Percentiles rank a stretch among this genome's conserved stretches.
Conservation (phyloP, 2,888 invertebrate species). For the Pyrrhosoma nymphula region DNA sequence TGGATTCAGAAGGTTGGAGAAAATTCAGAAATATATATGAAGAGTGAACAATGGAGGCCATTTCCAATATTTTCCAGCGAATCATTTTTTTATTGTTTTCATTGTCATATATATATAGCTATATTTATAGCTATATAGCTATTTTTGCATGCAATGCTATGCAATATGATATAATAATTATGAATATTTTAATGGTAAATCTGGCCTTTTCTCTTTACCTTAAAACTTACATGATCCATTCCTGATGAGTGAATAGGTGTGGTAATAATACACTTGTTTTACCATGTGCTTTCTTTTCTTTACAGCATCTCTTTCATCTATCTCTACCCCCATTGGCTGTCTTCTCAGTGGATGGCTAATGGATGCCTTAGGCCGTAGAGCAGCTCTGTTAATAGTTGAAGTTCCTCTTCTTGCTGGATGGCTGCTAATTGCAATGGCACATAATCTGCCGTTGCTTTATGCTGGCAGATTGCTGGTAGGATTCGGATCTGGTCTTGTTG, state of each 20-base stretch:
- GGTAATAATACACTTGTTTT: too few relatives aligned
- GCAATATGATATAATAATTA: too few relatives aligned
- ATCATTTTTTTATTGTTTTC: background rate
- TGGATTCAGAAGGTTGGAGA: background rate
- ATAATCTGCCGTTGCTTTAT: slow-evolving; percentile 83
- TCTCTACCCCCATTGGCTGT: slow-evolving; percentile 86
- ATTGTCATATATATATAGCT: too few relatives aligned
- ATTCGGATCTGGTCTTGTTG: slow-evolving; percentile 86
- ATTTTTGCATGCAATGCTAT: too few relatives aligned
- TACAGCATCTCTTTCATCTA: slow-evolving; percentile 84
- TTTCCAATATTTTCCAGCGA: background rate
- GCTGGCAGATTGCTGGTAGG: slow-evolving; percentile 84
- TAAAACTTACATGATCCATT: too few relatives aligned
- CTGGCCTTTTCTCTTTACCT: too few relatives aligned
- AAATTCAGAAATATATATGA: background rate
- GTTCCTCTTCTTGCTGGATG: slow-evolving; percentile 86
- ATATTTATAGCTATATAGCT: too few relatives aligned
- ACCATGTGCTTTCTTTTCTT: too few relatives aligned
- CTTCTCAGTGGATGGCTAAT: slow-evolving; percentile 85
- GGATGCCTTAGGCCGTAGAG: slow-evolving; percentile 84
- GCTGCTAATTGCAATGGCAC: slow-evolving; percentile 82
- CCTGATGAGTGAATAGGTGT: too few relatives aligned
- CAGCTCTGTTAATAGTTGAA: slow-evolving; percentile 83
- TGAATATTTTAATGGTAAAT: too few relatives aligned
- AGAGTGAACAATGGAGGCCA: background rate